These are phyloP conservation scores for Zeugodacus cucurbitae DNA, from an alignment of 1,140 invertebrate species.

Conservation along the genomic window DNA sequence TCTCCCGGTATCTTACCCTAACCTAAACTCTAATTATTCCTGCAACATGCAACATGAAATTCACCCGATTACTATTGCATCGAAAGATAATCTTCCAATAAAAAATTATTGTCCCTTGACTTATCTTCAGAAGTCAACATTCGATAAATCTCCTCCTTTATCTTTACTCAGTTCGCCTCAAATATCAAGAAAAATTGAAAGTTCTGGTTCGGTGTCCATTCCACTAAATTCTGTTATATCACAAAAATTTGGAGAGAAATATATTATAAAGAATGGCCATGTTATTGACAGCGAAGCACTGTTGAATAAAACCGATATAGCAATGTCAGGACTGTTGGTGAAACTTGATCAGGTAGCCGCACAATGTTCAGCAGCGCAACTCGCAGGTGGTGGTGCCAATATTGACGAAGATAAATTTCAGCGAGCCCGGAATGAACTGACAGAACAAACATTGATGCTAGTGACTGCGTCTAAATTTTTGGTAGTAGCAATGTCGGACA, in stretches of 20 bases:
- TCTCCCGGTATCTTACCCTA: constrained; percentile 1
- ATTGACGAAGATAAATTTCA: constrained; percentile 80
- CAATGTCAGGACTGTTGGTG: constrained; percentile 73
- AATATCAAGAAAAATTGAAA: constrained; percentile 67
- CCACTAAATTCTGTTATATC: neutral
- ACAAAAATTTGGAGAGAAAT: constrained; percentile 40
- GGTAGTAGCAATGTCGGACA: constrained; percentile 80
- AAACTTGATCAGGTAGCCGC: constrained; percentile 76
- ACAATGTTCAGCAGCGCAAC: constrained; percentile 75
- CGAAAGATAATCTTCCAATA: constrained; percentile 48
- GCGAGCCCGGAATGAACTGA: constrained; percentile 80
- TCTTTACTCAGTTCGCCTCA: constrained; percentile 67
- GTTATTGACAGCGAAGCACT: constrained; percentile 71
- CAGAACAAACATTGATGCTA: constrained; percentile 80
- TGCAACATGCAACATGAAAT: neutral
- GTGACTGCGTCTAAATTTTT: constrained; percentile 86
- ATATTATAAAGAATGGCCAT: constrained; percentile 69
- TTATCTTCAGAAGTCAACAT: constrained; percentile 38
- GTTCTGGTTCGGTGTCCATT: constrained; percentile 56
- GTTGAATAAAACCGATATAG: constrained; percentile 74
- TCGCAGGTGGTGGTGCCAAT: constrained; percentile 75
- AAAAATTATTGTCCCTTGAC: constrained; percentile 38
- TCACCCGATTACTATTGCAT: constrained; percentile 39
- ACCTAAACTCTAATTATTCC: neutral
- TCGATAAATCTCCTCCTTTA: constrained; percentile 43